These are phyloP conservation scores for Mormoops blainvillei DNA, from an alignment of 2,113 vertebrate species.

Conservation along the genomic window DNA sequence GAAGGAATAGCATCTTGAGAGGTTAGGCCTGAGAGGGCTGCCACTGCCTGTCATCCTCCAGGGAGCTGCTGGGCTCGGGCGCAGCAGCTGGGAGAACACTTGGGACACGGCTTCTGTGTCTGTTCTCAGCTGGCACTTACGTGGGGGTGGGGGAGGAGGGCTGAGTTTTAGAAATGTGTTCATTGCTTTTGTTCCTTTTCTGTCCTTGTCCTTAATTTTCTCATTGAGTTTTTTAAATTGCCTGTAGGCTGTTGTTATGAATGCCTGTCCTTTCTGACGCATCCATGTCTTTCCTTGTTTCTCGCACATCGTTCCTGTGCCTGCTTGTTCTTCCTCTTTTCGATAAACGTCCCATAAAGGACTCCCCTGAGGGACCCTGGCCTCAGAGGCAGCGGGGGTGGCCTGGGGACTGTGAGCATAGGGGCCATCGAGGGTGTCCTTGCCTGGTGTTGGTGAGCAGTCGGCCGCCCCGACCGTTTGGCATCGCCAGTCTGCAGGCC, in stretches of 20 bases:
- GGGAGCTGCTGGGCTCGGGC: background rate
- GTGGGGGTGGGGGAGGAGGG: background rate
- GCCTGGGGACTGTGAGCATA: background rate
- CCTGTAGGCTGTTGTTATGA: background rate
- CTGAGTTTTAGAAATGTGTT: background rate
- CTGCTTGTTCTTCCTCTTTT: background rate
- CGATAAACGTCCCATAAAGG: background rate
- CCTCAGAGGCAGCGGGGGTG: background rate
- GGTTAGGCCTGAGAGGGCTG: background rate
- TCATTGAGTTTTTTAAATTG: background rate
- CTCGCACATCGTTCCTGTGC: background rate
- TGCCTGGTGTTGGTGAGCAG: background rate
- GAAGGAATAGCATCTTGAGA: background rate
- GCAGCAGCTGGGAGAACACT: background rate
- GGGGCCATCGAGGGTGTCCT: background rate
- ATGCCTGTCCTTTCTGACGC: background rate
- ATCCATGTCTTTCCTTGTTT: background rate
- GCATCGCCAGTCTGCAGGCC: background rate
- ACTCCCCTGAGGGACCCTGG: background rate
- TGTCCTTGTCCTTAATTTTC: background rate
- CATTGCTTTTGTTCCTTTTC: background rate
- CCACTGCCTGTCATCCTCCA: rapidly evolving
- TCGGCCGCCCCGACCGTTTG: background rate
- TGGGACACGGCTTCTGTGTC: rapidly evolving
- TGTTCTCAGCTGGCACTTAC: background rate